Evolutionary conservation across 1,140 invertebrate genomes (phyloP).

Genomic region (Heliconius hewitsoni): DNA sequence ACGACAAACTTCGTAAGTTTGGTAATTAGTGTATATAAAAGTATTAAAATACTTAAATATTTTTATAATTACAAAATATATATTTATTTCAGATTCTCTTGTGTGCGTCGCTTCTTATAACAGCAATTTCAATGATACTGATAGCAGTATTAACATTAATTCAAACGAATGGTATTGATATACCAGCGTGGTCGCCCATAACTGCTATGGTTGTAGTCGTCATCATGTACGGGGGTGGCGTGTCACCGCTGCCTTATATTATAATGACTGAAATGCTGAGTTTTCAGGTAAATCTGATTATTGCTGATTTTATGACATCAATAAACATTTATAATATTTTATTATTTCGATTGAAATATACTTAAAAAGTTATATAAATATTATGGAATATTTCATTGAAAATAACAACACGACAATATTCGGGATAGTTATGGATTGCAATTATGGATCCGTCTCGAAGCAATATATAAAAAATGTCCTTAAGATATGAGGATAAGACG

Average conservation of each 20-base stretch:
- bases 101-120: slow-evolving; percentile 31
- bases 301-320: too few relatives aligned
- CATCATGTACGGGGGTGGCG: slow-evolving; percentile 35
- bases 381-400: too few relatives aligned
- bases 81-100: slow-evolving; percentile 45
- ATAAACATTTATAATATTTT: too few relatives aligned
- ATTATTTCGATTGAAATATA: too few relatives aligned
- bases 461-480: too few relatives aligned
- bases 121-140: slow-evolving; percentile 35
- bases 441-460: too few relatives aligned
- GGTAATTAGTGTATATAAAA: too few relatives aligned
- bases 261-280: slow-evolving; percentile 41
- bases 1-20: too few relatives aligned
- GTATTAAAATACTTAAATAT: not conserved
- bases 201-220: slow-evolving; percentile 31
- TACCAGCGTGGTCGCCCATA: slow-evolving; percentile 31
- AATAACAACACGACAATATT: too few relatives aligned
- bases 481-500: too few relatives aligned
- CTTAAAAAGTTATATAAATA: too few relatives aligned
- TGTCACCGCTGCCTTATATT: slow-evolving; percentile 37
- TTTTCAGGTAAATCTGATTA: slow-evolving; percentile 35
- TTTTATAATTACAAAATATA: not conserved
- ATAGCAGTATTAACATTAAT: slow-evolving; percentile 40
- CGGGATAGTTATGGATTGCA: too few relatives aligned
- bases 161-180: slow-evolving; percentile 16